A percentile compares a stretch with the other conserved stretches of the same genome.
Evolutionary conservation across 1,140 invertebrate genomes (phyloP).

Genomic region (Proctacanthus coquilletti): DNA sequence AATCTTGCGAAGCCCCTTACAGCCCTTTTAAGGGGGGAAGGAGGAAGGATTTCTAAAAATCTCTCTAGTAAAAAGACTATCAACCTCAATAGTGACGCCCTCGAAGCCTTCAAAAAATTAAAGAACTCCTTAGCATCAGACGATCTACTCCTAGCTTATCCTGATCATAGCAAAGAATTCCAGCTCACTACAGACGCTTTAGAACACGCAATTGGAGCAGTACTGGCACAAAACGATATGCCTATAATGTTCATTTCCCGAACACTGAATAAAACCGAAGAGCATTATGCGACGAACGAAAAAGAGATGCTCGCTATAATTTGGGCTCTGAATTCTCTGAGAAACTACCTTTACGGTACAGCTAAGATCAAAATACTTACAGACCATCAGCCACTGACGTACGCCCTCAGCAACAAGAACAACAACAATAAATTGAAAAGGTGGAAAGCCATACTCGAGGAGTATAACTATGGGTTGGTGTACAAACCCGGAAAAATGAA

Average conservation of each 20-base stretch:
- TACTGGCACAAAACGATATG: conserved; percentile 15
- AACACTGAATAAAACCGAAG: conserved; percentile 23
- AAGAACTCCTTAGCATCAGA: conserved; percentile 12
- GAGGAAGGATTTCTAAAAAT: conserved; percentile 1
- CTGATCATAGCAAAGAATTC: conserved; percentile 16
- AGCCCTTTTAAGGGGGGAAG: not conserved
- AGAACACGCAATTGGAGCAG: conserved; percentile 13
- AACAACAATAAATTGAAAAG: conserved; percentile 20
- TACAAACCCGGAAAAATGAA: conserved; percentile 14
- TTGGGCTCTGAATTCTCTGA: conserved; percentile 24
- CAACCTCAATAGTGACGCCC: conserved; percentile 10
- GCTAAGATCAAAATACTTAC: no score
- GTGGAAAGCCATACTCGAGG: conserved; percentile 19
- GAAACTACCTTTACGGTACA: conserved; percentile 15
- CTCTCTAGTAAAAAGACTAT: conserved; percentile 11
- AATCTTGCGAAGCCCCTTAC: conserved; percentile 8
- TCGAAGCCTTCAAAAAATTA: conserved; percentile 12
- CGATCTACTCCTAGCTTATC: conserved; percentile 22
- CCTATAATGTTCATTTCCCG: conserved; percentile 13
- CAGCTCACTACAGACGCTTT: conserved; percentile 15
- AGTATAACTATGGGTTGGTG: conserved; percentile 24
- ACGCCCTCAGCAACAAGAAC: conserved; percentile 27
- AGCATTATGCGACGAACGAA: conserved; percentile 14
- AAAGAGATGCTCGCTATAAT: conserved; percentile 18
- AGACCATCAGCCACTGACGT: conserved; percentile 26